These are phyloP conservation scores for Pelmatolapia mariae DNA, from an alignment of 2,113 vertebrate genomes.

Conservation along the genomic window DNA sequence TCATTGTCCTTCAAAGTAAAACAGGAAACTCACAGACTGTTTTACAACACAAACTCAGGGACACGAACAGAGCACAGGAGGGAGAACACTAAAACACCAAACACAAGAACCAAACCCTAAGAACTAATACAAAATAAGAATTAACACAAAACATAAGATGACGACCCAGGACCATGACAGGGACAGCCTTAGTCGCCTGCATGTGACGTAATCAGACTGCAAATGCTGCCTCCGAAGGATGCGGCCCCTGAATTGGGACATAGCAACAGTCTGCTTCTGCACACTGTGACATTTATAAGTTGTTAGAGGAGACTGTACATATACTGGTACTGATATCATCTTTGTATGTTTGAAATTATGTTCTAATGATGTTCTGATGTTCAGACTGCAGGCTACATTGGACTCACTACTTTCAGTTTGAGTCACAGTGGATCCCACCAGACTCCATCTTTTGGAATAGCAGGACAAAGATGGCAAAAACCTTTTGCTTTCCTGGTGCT, in stretches of 20 bases:
- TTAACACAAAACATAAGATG: background rate
- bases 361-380: background rate
- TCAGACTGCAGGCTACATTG: background rate
- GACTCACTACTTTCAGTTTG: background rate
- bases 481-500: background rate
- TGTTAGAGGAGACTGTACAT: background rate
- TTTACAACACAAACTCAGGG: background rate
- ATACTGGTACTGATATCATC: background rate
- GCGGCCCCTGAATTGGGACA: background rate
- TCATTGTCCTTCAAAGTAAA: background rate
- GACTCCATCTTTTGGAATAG: background rate
- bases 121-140: background rate
- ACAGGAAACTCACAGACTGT: background rate
- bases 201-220: background rate
- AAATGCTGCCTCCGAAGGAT: background rate
- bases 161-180: background rate
- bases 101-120: background rate
- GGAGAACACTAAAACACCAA: background rate
- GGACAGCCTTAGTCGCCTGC: background rate
- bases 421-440: background rate
- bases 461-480: background rate
- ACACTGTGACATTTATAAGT: background rate
- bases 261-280: background rate
- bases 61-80: background rate
- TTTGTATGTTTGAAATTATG: background rate